These are phyloP conservation scores for Hystrix brachyura DNA, from an alignment of 2,113 vertebrate genomes.

Conservation along the genomic window DNA sequence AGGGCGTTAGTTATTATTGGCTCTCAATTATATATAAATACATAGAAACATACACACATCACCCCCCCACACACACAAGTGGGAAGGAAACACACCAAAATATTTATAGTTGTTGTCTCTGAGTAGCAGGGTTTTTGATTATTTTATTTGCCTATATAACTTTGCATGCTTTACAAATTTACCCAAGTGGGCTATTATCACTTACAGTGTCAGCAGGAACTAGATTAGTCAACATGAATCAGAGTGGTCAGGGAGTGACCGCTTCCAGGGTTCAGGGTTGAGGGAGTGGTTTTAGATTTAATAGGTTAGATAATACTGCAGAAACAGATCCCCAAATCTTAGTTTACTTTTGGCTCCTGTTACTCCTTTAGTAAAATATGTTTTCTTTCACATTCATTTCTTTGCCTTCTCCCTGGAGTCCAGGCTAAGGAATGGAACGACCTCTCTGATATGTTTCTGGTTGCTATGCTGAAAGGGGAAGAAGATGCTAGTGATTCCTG, in stretches of 20 bases:
- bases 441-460: neutral
- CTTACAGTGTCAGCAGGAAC: neutral
- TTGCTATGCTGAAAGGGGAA: neutral
- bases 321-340: neutral
- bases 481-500: neutral
- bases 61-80: neutral
- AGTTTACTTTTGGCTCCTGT: neutral
- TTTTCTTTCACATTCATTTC: accelerated
- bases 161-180: neutral
- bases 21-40: neutral
- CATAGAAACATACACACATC: neutral
- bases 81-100: neutral
- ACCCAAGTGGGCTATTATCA: neutral
- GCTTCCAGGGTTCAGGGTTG: neutral
- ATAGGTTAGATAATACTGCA: accelerated
- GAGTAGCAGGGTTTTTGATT: neutral
- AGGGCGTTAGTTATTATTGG: neutral
- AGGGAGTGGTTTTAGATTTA: accelerated
- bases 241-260: accelerated
- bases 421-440: neutral
- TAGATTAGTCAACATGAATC: neutral
- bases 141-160: neutral
- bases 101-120: neutral
- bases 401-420: neutral
- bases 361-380: neutral